A percentile compares a stretch with the other conserved stretches of the same genome.
Evolutionary conservation across 2,888 invertebrate species (phyloP).

Genomic region (Chalcosyrphus nemorum): DNA sequence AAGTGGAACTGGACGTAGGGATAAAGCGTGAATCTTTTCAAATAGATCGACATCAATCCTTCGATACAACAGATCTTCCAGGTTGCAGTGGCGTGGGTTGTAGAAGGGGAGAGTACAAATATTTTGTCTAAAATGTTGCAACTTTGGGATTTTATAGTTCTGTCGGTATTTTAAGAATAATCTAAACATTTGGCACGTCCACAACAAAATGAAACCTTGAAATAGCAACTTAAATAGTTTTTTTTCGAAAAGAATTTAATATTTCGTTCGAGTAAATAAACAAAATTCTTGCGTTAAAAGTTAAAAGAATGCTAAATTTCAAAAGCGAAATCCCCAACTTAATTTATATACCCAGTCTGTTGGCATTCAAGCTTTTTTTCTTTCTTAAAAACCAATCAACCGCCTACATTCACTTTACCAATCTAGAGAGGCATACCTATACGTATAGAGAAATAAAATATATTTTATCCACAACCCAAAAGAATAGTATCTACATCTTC

Average conservation of each 20-base stretch:
- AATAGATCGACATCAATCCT: too few species aligned
- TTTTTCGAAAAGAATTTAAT: neutral
- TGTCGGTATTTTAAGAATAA: too few species aligned
- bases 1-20: too few species aligned
- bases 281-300: neutral
- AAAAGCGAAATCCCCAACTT: neutral
- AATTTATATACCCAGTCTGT: conserved; percentile 33
- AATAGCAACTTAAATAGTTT: neutral
- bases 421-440: neutral
- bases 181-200: neutral
- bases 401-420: conserved; percentile 8
- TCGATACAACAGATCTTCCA: too few species aligned
- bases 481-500: neutral
- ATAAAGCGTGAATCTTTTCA: too few species aligned
- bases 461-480: conserved; percentile 1
- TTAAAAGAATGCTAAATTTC: neutral
- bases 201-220: neutral
- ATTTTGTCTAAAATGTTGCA: too few species aligned
- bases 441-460: neutral
- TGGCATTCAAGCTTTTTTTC: neutral
- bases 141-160: too few species aligned
- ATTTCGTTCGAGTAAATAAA: conserved; percentile 2
- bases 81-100: too few species aligned
- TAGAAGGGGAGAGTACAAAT: too few species aligned
- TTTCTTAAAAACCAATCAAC: conserved; percentile 20